These are phyloP conservation scores for Diabrotica undecimpunctata DNA, from an alignment of 1,140 invertebrate species.

Conservation along the genomic window DNA sequence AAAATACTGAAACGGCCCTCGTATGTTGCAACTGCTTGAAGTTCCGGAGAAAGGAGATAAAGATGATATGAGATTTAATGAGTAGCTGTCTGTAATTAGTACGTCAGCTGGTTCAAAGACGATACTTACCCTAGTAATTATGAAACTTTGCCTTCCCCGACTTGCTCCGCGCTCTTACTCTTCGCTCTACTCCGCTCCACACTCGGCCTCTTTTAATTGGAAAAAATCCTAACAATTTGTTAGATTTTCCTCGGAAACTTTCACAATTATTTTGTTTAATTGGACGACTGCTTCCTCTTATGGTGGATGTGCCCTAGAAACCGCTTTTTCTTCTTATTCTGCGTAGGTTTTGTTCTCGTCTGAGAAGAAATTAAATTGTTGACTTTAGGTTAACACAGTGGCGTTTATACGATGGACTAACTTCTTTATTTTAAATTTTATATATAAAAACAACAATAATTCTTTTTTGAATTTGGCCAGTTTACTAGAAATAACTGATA, in stretches of 20 bases:
- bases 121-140: slow-evolving; percentile 19
- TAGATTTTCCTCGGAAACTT: background rate
- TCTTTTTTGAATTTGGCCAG: too few relatives aligned
- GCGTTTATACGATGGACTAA: too few relatives aligned
- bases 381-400: too few relatives aligned
- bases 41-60: slow-evolving; percentile 4
- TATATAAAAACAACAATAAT: too few relatives aligned
- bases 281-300: background rate
- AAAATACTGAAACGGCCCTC: background rate
- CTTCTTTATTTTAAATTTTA: too few relatives aligned
- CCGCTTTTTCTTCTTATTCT: too few relatives aligned
- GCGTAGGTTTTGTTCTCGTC: too few relatives aligned
- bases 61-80: slow-evolving; percentile 15
- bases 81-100: slow-evolving; percentile 14
- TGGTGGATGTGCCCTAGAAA: too few relatives aligned
- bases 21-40: background rate
- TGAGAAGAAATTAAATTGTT: too few relatives aligned
- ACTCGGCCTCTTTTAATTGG: background rate
- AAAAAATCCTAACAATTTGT: slow-evolving; percentile 1
- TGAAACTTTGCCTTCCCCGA: slow-evolving; percentile 13
- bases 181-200: background rate
- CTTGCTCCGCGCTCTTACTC: background rate
- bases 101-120: slow-evolving; percentile 18
- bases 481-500: too few relatives aligned
- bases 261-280: background rate